Evolutionary conservation across 2,797 vertebrate species (phyloP).

Genomic region (Arrhamphus sclerolepis): DNA sequence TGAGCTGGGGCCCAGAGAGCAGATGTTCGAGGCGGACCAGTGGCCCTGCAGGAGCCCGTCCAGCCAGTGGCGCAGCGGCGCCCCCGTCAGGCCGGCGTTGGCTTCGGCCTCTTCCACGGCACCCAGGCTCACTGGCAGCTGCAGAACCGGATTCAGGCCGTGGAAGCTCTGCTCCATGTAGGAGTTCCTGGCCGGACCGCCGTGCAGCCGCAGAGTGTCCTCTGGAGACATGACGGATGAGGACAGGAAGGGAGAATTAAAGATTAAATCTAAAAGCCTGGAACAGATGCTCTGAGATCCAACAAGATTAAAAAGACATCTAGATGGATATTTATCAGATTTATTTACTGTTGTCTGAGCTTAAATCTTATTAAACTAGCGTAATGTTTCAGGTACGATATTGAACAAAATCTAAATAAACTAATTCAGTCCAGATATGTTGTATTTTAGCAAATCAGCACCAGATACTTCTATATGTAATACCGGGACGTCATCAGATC

Average conservation of each 20-base stretch:
- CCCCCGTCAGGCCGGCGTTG: constrained; percentile 83
- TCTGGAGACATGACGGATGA: constrained; percentile 71
- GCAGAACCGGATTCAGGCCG: constrained; percentile 92
- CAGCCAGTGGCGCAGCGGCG: constrained; percentile 88
- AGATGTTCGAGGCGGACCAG: constrained; percentile 91
- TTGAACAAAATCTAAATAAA: too few species aligned
- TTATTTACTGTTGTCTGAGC: too few species aligned
- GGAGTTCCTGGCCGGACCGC: constrained; percentile 87
- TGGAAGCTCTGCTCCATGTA: constrained; percentile 99
- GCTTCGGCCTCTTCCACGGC: constrained; percentile 89
- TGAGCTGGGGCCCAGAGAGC: constrained; percentile 81
- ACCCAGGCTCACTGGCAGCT: constrained; percentile 85
- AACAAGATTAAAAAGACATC: background rate
- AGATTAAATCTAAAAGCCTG: too few species aligned
- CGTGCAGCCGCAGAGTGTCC: constrained; percentile 86
- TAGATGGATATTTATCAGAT: too few species aligned
- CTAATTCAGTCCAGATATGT: too few species aligned
- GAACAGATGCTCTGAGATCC: background rate
- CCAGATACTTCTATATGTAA: too few species aligned
- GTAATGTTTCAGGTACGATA: too few species aligned
- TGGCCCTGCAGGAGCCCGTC: constrained; percentile 84
- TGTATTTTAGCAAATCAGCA: too few species aligned
- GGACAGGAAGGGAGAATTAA: background rate
- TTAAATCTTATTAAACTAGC: too few species aligned
- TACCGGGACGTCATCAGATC: too few species aligned